phyloP scores from a whole-genome alignment of 53 echinoderm and acorn worm genomes.

The Henricia sp. region DNA sequence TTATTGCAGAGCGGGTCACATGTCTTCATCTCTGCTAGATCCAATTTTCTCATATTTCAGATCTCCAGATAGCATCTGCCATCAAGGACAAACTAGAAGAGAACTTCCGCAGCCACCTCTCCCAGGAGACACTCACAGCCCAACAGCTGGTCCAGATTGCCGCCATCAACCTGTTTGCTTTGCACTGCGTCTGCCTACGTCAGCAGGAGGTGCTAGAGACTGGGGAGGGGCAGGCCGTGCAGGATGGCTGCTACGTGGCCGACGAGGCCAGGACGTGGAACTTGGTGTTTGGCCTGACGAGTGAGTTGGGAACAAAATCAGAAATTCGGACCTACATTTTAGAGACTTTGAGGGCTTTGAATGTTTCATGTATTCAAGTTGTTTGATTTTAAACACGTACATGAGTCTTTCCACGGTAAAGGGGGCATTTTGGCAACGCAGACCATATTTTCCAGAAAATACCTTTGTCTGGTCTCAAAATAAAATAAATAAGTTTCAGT shows the following conservation, averaged over 20 bases:
- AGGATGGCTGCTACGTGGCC: constrained; percentile 70
- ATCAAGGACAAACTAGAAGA: constrained; percentile 98
- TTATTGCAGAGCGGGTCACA: too few species aligned
- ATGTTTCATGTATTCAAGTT: too few species aligned
- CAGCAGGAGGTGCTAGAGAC: constrained; percentile 32
- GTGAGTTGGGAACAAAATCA: too few species aligned
- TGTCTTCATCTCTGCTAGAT: too few species aligned
- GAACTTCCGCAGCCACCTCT: constrained; percentile 93
- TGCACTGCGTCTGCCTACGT: constrained; percentile 50
- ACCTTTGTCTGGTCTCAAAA: too few species aligned
- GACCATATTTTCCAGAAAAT: too few species aligned
- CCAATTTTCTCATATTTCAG: too few species aligned
- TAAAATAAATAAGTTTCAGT: too few species aligned
- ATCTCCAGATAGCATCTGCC: constrained; percentile 90
- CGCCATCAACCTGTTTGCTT: constrained; percentile 93
- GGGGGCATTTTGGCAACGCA: too few species aligned
- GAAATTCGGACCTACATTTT: too few species aligned
- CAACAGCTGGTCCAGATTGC: constrained; percentile 96
- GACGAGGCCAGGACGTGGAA: constrained; percentile 89
- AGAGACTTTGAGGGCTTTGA: background rate
- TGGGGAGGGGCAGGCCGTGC: constrained; percentile 28
- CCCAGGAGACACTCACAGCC: constrained; percentile 90
- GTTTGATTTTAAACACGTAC: too few species aligned
- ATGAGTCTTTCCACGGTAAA: too few species aligned
- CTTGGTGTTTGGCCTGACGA: constrained; percentile 80